Evolutionary conservation across 1,140 invertebrate genomes (phyloP).

Genomic region (Drosophila ananassae): DNA sequence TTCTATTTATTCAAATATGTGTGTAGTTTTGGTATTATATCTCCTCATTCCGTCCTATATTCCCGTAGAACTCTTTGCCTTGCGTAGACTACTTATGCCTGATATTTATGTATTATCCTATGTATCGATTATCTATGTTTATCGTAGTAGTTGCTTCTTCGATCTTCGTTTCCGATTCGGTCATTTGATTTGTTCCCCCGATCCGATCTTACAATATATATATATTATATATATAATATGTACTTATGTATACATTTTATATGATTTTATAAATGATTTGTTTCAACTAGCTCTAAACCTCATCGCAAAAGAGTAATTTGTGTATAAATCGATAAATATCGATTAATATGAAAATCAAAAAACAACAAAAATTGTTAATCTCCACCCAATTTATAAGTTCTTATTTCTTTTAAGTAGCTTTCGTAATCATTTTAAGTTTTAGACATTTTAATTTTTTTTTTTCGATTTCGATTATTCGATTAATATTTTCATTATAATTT

Average conservation of each 20-base stretch:
- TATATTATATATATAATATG: slow-evolving; percentile 22
- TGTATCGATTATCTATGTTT: slow-evolving; percentile 36
- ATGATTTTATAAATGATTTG: slow-evolving; percentile 52
- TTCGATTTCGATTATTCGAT: slow-evolving; percentile 10
- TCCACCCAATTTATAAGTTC: slow-evolving; percentile 81
- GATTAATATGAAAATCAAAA: slow-evolving; percentile 32
- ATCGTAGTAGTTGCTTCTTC: slow-evolving; percentile 49
- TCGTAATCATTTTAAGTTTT: slow-evolving; percentile 56
- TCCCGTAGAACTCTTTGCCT: slow-evolving; percentile 4
- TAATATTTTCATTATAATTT: slow-evolving; percentile 33
- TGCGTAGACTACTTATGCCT: slow-evolving; percentile 29
- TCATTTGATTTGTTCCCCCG: slow-evolving; percentile 36
- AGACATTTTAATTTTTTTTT: slow-evolving; percentile 5
- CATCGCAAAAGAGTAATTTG: slow-evolving; percentile 37
- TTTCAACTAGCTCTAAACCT: slow-evolving; percentile 56
- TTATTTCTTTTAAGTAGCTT: slow-evolving; percentile 70
- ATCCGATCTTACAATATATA: slow-evolving; percentile 15
- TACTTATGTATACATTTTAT: slow-evolving; percentile 29
- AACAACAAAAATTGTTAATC: slow-evolving; percentile 61
- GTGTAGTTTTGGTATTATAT: slow-evolving; percentile 13
- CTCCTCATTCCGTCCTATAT: not conserved
- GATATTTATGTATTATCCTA: slow-evolving; percentile 25
- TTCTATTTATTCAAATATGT: slow-evolving; percentile 19
- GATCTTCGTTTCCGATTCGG: slow-evolving; percentile 51
- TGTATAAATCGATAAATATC: slow-evolving; percentile 22